Base-by-base conservation (phyloP, 2,113 vertebrate genomes). In the Cryptomyrus ogoouensis region DNA sequence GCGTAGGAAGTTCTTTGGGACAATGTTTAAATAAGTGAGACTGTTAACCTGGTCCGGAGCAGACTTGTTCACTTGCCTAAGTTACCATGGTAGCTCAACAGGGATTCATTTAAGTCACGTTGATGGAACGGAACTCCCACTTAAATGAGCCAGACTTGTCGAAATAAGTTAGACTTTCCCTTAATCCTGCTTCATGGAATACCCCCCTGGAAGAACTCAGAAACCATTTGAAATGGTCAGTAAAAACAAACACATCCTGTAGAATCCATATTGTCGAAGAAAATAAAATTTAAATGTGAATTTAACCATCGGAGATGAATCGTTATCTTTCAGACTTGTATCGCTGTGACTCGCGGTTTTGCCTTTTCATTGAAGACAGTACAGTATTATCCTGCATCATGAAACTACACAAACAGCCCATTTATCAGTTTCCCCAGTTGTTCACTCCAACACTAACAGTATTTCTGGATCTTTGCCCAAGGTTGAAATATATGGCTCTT, bases 391-490 rank as follows among this genome's bases (percentile, higher is more conserved):
- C 94, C 91, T 91, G 93, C 94, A 94, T 95, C 95, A 94, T 94
- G 94, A 95, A 95, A 92, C 94, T 94, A 95, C 94, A 95, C 94
- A 96, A 96, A 96, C 95, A 95, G 95, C 95, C 95, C 95, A 96
- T 96, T 96, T 96, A 95, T 96, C 95, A 95, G 93, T 90, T 46
- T 92, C 93, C 94, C 90, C 88, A 91, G 94, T 94, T 95, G 94
- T 95, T 94, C 94, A 93, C 93, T 93, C 93, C 95, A 93, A 94
- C 93, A 88, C 94, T 94, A 91, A 92, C 94, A 94, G 94, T 95
- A 93, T 90, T 95, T 94, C 93, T 95, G 93, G 94, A 94, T 94
- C 91, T 88, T 91, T 93, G 92, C 94, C 93, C 94, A 91, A 77
- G 89, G 94, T 90, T 90, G 92, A 94, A 94, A 94, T 91, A 83